Base-by-base conservation (phyloP, 2,113 vertebrate species). In the Corydoras sp. region DNA sequence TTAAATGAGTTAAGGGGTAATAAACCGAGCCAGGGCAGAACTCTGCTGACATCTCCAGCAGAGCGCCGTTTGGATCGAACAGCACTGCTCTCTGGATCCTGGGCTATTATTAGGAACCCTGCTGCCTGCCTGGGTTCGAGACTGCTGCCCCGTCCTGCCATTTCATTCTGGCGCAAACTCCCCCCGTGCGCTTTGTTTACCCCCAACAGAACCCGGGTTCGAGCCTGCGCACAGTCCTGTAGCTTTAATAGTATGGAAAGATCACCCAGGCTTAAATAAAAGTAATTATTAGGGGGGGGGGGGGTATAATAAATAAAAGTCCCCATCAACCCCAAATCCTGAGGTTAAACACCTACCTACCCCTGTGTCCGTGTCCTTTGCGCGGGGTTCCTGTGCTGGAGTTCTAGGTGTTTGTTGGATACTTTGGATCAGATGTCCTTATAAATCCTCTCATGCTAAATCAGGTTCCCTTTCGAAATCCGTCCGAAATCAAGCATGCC, bases 401-500 rank as follows among this genome's bases (percentile, higher is more conserved):
- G 18, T 24, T 24, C 18, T 24, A 24, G 18, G 35, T 8, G 7
- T 43, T 43, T 43, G 35, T 43, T 43, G 35, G 35, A 43, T 43
- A 43, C 35, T 43, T 43, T 43, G 4, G 35, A 43, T 43, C 35
- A 43, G 35, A 8, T 43, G 35, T 84, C 78, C 73, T 35, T n/a
- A 29, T 58, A 73, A 73, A 78, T 73, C 48, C 64, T 61, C 15
- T 59, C 13, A 48, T 64, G 11, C 15, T 49, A 61, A 43, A 65
- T 30, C 35, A 15, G 29, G 48, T 15, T 15, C 76, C 29, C 32
- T 58, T 51, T 56, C 82, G 83, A 88, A 79, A 88, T 89, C 86
- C 86, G 85, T 81, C 35, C 58, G 69, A 67, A 79, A 56, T 68
- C 62, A 49, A 77, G 60, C 79, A 71, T 71, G 70, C 3, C 9